phyloP scores from a whole-genome alignment of 92 coral and sea anemone genomes.

The Galaxea fascicularis region DNA sequence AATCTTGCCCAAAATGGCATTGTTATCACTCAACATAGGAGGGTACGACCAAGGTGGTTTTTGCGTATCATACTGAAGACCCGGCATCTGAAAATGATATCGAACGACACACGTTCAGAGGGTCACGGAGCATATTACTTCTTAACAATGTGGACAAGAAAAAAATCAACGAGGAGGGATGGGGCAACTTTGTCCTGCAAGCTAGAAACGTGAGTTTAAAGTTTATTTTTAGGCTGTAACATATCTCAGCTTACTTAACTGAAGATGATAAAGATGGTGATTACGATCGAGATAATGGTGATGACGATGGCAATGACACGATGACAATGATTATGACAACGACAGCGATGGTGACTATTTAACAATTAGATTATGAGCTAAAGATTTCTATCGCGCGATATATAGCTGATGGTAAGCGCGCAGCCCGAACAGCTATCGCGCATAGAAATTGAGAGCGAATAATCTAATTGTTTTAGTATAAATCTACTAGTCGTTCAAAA shows the following conservation, averaged over 20 bases:
- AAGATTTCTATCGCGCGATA: too few species aligned
- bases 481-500: too few species aligned
- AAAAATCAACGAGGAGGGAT: slow-evolving; percentile 7
- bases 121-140: slow-evolving; percentile 14
- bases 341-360: not conserved
- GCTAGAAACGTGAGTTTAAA: not conserved
- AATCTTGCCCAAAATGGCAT: not conserved
- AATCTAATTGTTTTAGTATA: too few species aligned
- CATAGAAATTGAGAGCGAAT: too few species aligned
- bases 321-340: not conserved
- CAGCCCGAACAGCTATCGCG: too few species aligned
- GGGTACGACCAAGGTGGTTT: slow-evolving; percentile 25
- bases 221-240: too few species aligned
- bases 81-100: slow-evolving; percentile 1
- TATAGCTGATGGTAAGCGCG: too few species aligned
- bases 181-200: not conserved
- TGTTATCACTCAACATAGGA: not conserved
- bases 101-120: slow-evolving; percentile 6
- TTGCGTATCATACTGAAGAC: slow-evolving; percentile 21
- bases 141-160: slow-evolving; percentile 25
- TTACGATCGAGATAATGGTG: not conserved
- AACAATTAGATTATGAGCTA: not conserved
- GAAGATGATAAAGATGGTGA: not conserved
- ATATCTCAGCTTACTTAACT: too few species aligned
- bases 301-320: not conserved